Evolutionary conservation across 2,797 vertebrate genomes (phyloP).

Genomic region (Poecile montanus): DNA sequence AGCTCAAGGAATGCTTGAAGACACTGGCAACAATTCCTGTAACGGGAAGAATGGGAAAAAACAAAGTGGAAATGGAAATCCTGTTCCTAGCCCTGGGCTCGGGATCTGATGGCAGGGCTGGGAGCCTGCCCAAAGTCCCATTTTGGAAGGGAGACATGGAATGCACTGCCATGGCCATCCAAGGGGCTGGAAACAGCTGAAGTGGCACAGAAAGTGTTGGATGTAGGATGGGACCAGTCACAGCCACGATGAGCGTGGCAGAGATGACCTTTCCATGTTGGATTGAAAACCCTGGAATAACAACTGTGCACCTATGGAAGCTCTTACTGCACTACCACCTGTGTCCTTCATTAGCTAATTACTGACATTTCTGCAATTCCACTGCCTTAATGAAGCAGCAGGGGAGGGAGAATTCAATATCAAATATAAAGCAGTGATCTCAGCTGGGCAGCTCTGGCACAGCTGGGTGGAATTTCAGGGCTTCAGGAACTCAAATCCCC

Average conservation of each 20-base stretch:
- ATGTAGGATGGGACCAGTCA: not conserved
- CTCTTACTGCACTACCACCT: fast-evolving
- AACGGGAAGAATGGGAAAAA: not conserved
- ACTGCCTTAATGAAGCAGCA: not conserved
- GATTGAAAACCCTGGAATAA: not conserved
- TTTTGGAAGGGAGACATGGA: too few relatives aligned
- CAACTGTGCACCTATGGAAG: fast-evolving
- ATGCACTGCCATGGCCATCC: not conserved
- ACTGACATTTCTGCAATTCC: not conserved
- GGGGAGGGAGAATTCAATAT: not conserved
- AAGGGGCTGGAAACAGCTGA: not conserved
- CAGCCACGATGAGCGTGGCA: fast-evolving
- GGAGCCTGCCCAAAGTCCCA: not conserved
- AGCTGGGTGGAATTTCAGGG: not conserved
- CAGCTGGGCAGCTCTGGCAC: not conserved
- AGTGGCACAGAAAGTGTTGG: not conserved
- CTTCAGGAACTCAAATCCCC: not conserved
- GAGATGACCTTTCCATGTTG: not conserved
- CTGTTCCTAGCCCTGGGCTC: not conserved
- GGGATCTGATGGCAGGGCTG: not conserved
- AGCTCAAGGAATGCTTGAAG: not conserved
- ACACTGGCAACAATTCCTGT: not conserved
- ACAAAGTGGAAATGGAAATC: not conserved
- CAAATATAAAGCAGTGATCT: not conserved
- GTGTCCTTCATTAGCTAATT: not conserved